A percentile compares a stretch with the other conserved stretches of the same genome.
Conservation (phyloP, 2,797 vertebrate species). For the Melanotaenia trifasciata region DNA sequence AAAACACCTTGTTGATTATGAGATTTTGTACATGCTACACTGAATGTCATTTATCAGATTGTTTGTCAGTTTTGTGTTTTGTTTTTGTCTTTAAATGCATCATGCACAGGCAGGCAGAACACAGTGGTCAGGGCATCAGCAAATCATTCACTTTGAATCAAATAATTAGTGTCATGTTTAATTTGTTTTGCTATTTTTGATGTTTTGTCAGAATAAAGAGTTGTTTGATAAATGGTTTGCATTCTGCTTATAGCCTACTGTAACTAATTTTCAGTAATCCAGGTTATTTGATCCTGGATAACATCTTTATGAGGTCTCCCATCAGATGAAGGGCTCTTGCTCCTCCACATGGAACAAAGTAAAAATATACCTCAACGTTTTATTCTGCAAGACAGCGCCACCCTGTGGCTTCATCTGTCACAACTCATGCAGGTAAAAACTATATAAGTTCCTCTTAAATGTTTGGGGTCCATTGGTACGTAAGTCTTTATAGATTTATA, state of each 20-base stretch:
- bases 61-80: background rate
- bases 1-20: background rate
- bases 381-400: conserved; percentile 29
- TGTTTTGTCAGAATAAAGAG: conserved; percentile 67
- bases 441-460: too few relatives aligned
- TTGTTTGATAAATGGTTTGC: conserved; percentile 37
- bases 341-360: conserved; percentile 44
- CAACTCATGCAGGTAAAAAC: background rate
- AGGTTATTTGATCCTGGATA: background rate
- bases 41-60: conserved; percentile 5
- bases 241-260: background rate
- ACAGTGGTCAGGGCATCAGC: conserved; percentile 5
- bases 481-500: too few relatives aligned
- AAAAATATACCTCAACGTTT: background rate
- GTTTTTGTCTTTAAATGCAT: conserved; percentile 2
- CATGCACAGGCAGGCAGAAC: conserved; percentile 12
- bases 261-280: background rate
- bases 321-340: conserved; percentile 43
- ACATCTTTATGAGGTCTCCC: background rate
- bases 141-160: conserved; percentile 29
- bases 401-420: conserved; percentile 25
- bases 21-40: conserved; percentile 20
- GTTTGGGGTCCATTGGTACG: too few relatives aligned
- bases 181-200: conserved; percentile 26
- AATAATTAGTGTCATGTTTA: conserved; percentile 35